Evolutionary conservation across 1,140 invertebrate genomes (phyloP).

Genomic region (Vanessa atalanta): DNA sequence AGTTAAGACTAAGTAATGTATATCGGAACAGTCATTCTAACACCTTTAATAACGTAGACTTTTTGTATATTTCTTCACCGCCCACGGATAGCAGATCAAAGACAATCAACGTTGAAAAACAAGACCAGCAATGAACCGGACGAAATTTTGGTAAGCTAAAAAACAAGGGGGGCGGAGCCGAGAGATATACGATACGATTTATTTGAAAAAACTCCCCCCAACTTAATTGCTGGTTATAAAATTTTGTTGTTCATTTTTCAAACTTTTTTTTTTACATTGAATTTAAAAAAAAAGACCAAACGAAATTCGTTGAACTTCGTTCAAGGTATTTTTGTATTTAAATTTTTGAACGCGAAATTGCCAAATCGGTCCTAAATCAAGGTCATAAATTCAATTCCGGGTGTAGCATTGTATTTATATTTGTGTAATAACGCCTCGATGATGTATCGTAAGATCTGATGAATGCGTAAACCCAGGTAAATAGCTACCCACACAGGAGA

Average conservation of each 20-base stretch:
- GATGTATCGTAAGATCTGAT: no score
- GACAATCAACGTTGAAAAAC: constrained; percentile 3
- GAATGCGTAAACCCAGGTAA: no score
- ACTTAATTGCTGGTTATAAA: constrained; percentile 19
- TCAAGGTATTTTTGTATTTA: no score
- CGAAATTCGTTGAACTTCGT: no score
- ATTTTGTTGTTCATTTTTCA: constrained; percentile 16
- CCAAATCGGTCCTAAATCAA: no score
- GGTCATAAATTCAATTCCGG: no score
- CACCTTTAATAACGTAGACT: not conserved
- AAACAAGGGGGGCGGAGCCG: constrained; percentile 13
- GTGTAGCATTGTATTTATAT: no score
- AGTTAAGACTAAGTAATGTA: not conserved
- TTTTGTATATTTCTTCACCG: not conserved
- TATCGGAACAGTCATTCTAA: not conserved
- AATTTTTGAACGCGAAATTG: no score
- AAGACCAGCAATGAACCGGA: not conserved
- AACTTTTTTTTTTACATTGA: not conserved
- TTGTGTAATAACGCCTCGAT: no score
- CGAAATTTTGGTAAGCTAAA: constrained; percentile 10
- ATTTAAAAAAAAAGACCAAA: no score
- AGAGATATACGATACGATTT: constrained; percentile 26
- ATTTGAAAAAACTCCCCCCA: constrained; percentile 11
- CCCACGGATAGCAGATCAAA: not conserved
- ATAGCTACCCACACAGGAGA: no score